A percentile compares a stretch with the other conserved stretches of the same genome.
Conservation (phyloP, 2,888 invertebrate genomes). For the Cephus runcator region DNA sequence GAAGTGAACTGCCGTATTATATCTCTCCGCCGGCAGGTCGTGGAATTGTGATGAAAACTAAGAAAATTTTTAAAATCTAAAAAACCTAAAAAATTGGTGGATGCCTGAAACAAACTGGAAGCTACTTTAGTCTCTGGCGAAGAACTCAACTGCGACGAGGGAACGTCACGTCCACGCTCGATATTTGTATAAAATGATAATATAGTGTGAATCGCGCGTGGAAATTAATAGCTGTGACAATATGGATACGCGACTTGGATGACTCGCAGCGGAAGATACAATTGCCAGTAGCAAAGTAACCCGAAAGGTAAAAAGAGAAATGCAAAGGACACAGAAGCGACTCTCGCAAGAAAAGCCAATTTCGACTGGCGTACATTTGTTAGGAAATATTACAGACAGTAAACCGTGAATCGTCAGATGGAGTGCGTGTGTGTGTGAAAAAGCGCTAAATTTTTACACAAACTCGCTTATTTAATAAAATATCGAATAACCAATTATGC, state of each 20-base stretch:
- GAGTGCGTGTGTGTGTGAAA: constrained; percentile 27
- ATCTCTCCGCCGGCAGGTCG: neutral
- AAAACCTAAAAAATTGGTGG: neutral
- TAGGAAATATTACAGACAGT: neutral
- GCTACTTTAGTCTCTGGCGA: neutral
- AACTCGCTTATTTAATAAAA: constrained; percentile 57
- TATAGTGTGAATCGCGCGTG: neutral
- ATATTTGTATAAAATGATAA: neutral
- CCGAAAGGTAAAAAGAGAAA: neutral
- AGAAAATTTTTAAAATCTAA: neutral
- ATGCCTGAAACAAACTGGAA: neutral
- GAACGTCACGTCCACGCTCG: neutral
- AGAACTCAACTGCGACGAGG: neutral
- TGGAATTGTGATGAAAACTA: neutral
- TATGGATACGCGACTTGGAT: neutral
- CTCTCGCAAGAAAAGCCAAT: neutral
- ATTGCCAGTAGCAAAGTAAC: neutral
- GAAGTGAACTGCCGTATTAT: neutral
- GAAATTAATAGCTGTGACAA: neutral
- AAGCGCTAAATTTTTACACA: constrained; percentile 56
- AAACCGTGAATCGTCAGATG: neutral
- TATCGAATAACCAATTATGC: constrained; percentile 46
- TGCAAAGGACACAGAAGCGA: neutral
- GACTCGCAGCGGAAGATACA: neutral
- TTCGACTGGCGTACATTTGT: neutral